phyloP scores from a whole-genome alignment of 1,140 invertebrate species.

The Drepana arcuata region DNA sequence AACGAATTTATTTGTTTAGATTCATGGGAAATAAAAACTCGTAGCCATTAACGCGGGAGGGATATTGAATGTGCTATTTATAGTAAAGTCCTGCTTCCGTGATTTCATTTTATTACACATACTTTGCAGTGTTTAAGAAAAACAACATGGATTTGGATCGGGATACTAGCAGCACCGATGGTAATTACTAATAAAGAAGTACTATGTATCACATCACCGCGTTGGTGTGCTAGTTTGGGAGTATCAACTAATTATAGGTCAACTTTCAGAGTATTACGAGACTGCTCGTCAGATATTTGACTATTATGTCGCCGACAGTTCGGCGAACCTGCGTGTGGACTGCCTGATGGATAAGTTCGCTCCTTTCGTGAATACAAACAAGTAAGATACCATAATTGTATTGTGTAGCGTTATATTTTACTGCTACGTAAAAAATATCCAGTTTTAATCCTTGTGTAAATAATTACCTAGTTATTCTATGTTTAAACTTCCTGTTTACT shows the following conservation, averaged over 20 bases:
- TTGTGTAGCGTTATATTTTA: no score
- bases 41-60: slow-evolving; percentile 22
- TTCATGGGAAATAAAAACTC: slow-evolving; percentile 48
- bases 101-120: no score
- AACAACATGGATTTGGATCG: slow-evolving; percentile 39
- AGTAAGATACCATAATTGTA: no score
- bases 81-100: no score
- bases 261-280: slow-evolving; percentile 53
- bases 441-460: slow-evolving; percentile 4
- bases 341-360: slow-evolving; percentile 56
- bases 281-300: slow-evolving; percentile 59
- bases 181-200: no score
- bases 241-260: slow-evolving; percentile 24
- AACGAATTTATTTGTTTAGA: slow-evolving; percentile 45
- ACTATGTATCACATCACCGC: slow-evolving; percentile 36
- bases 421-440: no score
- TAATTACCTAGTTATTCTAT: no score
- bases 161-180: slow-evolving; percentile 36
- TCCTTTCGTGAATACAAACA: slow-evolving; percentile 56
- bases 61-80: slow-evolving; percentile 5
- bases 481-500: no score
- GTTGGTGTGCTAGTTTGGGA: slow-evolving; percentile 39
- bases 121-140: no score
- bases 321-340: slow-evolving; percentile 42
- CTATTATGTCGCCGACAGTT: slow-evolving; percentile 43